These are phyloP conservation scores for Ceyx erithaca DNA, from an alignment of 2,797 vertebrate genomes.

Conservation along the genomic window DNA sequence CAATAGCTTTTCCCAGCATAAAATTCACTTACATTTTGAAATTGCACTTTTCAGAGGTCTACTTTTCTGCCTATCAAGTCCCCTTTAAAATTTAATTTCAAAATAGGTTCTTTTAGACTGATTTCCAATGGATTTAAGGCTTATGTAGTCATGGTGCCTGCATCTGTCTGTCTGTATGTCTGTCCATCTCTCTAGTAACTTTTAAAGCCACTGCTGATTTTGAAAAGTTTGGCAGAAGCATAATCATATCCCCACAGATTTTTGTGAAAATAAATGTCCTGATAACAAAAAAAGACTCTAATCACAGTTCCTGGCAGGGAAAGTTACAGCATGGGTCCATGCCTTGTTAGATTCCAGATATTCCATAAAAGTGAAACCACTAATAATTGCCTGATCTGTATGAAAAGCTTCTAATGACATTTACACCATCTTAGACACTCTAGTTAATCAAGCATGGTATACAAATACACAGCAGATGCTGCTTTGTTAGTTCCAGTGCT, in stretches of 20 bases:
- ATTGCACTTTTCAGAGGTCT: constrained; percentile 4
- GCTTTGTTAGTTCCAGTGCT: neutral
- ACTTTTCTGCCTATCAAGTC: neutral
- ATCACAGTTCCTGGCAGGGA: neutral
- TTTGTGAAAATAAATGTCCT: neutral
- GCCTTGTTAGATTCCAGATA: neutral
- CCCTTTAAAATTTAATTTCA: constrained; percentile 20
- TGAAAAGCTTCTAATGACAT: constrained; percentile 24
- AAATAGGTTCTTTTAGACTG: neutral
- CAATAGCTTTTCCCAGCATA: constrained; percentile 10
- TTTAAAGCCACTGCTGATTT: neutral
- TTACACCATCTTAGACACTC: neutral
- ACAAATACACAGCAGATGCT: neutral
- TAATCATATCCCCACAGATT: neutral
- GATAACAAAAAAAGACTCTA: neutral
- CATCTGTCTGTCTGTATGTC: neutral
- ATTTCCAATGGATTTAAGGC: constrained; percentile 1
- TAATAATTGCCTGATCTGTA: constrained; percentile 1
- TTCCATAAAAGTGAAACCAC: neutral
- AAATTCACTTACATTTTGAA: constrained; percentile 45
- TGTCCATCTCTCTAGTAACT: neutral
- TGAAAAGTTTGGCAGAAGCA: neutral
- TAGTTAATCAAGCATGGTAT: neutral
- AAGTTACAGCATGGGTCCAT: neutral
- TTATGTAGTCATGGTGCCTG: neutral